phyloP scores from a whole-genome alignment of 2,113 vertebrate species.

The Tautogolabrus adspersus region DNA sequence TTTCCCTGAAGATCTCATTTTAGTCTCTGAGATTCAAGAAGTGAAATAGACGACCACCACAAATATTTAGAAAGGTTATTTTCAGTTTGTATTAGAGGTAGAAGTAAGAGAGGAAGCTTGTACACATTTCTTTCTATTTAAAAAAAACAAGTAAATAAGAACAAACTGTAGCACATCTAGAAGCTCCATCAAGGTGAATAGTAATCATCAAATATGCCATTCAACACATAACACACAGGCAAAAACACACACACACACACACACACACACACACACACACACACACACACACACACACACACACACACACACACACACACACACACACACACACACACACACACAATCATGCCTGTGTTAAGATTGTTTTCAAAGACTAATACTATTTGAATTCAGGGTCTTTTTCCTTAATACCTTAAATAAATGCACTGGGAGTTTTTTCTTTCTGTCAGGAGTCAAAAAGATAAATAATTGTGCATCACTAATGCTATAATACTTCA shows the following conservation, averaged over 20 bases:
- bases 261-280: slow-evolving; percentile 3
- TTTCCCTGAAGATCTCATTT: background rate
- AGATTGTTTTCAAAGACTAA: slow-evolving; percentile 15
- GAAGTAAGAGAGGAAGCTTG: background rate
- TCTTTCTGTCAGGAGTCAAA: background rate
- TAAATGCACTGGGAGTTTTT: background rate
- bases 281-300: slow-evolving; percentile 16
- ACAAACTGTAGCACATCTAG: too few relatives aligned
- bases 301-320: slow-evolving; percentile 2
- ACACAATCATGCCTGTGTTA: slow-evolving; percentile 8
- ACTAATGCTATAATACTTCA: background rate
- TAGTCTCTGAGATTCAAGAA: background rate
- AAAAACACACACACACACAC: slow-evolving; percentile 10
- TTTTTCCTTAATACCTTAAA: background rate
- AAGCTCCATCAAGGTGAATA: background rate
- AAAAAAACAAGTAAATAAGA: background rate
- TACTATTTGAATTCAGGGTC: background rate
- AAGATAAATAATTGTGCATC: background rate
- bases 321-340: slow-evolving; percentile 10
- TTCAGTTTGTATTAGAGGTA: background rate
- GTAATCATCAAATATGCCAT: background rate
- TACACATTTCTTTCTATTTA: background rate
- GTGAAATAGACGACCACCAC: background rate
- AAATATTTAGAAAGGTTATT: background rate
- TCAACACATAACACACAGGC: slow-evolving; percentile 10